phyloP scores from a whole-genome alignment of 1,140 invertebrate species.

The Dolichoris vasculosae region DNA sequence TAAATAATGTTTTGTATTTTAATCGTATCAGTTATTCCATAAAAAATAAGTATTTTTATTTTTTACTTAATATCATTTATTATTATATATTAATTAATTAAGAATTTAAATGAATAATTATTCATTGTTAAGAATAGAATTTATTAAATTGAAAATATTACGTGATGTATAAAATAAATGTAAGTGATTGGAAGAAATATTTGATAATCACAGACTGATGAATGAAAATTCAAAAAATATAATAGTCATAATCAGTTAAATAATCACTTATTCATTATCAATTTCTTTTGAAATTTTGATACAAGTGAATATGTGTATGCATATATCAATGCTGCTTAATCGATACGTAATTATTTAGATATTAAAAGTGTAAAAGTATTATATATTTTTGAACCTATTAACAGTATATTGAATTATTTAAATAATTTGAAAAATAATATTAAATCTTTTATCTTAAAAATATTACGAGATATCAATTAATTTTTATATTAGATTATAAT shows the following conservation, averaged over 20 bases:
- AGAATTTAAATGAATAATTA: background rate
- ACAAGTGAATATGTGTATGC: background rate
- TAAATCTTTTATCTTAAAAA: background rate
- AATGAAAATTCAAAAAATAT: background rate
- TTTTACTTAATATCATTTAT: too few species aligned
- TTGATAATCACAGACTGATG: background rate
- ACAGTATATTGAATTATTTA: too few species aligned
- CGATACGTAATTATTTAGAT: too few species aligned
- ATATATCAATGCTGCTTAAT: background rate
- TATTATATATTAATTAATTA: too few species aligned
- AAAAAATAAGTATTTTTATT: too few species aligned
- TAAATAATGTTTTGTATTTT: too few species aligned
- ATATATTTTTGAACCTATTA: too few species aligned
- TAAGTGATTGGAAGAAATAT: background rate
- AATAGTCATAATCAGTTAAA: background rate
- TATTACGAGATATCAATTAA: background rate
- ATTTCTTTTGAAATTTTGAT: background rate
- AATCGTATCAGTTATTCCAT: too few species aligned
- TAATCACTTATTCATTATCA: background rate
- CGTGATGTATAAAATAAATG: background rate
- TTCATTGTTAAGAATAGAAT: background rate
- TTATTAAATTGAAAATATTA: background rate
- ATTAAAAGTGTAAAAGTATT: too few species aligned
- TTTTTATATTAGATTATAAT: background rate
- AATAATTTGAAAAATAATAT: background rate